phyloP scores from a whole-genome alignment of 2,113 vertebrate genomes.

The Pterocles gutturalis region DNA sequence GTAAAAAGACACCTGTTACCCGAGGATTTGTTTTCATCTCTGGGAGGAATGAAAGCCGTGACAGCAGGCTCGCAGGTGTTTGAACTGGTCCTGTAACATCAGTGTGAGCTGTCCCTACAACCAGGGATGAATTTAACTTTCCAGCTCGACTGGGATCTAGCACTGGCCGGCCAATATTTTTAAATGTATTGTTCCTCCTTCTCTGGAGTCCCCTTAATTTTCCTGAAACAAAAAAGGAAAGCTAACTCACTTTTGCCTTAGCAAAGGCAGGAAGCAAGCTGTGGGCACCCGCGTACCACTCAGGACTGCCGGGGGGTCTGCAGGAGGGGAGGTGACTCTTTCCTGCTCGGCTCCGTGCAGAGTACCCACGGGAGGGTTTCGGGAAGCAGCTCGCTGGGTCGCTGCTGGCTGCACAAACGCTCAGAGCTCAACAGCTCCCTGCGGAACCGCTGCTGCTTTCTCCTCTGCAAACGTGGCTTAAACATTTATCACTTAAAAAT shows the following conservation, averaged over 20 bases:
- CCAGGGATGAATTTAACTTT: background rate
- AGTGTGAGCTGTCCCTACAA: rapidly evolving
- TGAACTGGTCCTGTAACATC: background rate
- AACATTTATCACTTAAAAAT: background rate
- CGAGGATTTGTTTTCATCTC: background rate
- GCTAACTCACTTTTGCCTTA: background rate
- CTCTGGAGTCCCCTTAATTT: background rate
- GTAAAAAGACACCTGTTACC: background rate
- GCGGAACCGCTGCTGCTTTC: background rate
- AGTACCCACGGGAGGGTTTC: background rate
- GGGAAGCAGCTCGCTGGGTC: background rate
- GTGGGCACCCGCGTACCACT: rapidly evolving
- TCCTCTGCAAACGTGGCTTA: background rate
- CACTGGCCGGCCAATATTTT: background rate
- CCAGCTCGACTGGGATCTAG: background rate
- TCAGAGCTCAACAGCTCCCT: background rate
- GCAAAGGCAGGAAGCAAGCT: background rate
- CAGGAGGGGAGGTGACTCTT: background rate
- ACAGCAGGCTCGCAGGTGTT: rapidly evolving
- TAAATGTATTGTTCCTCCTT: background rate
- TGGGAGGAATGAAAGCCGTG: background rate
- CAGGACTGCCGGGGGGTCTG: background rate
- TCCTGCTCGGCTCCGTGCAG: background rate
- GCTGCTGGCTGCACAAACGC: background rate
- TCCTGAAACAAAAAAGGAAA: background rate